phyloP scores from a whole-genome alignment of 2,797 vertebrate species.

The Phataginus tricuspis region DNA sequence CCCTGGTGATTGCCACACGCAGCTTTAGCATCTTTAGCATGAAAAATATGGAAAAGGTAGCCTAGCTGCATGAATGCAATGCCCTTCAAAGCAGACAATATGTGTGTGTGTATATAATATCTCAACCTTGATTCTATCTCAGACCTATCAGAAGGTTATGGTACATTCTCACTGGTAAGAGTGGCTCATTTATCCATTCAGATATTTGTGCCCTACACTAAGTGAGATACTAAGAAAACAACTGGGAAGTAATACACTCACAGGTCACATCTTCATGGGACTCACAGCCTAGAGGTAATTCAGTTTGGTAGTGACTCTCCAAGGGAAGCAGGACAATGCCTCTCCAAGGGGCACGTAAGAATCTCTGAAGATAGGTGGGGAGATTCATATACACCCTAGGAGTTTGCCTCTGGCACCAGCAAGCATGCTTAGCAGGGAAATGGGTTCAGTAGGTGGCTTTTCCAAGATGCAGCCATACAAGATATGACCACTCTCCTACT shows the following conservation, averaged over 20 bases:
- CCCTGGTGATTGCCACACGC: not conserved
- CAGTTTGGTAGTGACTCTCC: not conserved
- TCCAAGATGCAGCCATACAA: not conserved
- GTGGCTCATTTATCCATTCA: not conserved
- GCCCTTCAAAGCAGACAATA: not conserved
- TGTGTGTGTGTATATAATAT: not conserved
- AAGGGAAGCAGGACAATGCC: not conserved
- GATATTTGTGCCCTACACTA: not conserved
- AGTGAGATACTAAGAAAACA: not conserved
- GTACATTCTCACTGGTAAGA: not conserved
- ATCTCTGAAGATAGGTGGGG: not conserved
- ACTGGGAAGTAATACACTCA: not conserved
- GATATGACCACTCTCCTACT: not conserved
- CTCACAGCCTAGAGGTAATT: conserved; percentile 12
- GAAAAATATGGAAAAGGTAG: not conserved
- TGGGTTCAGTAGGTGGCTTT: not conserved
- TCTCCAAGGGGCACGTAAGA: not conserved
- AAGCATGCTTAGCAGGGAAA: not conserved
- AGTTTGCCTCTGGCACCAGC: not conserved
- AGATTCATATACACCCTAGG: not conserved
- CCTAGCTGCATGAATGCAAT: not conserved
- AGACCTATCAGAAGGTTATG: not conserved
- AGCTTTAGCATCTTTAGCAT: not conserved
- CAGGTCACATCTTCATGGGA: not conserved
- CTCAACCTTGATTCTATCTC: not conserved